These are phyloP conservation scores for Philaenus spumarius DNA, from an alignment of 1,140 invertebrate species.

Conservation along the genomic window DNA sequence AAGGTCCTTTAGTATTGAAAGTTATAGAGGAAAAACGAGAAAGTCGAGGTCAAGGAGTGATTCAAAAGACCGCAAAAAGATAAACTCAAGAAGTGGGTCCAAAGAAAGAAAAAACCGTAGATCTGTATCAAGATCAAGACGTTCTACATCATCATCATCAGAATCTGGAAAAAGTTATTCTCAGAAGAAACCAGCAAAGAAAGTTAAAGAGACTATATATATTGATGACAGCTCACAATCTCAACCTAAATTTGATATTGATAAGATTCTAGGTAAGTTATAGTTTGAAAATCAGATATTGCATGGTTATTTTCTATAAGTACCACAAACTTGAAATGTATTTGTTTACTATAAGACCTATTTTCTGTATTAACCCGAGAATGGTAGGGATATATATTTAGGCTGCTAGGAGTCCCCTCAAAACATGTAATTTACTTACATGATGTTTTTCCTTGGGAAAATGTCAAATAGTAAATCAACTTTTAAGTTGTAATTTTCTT, in stretches of 20 bases:
- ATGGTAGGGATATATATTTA: too few species aligned
- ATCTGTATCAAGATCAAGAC: constrained; percentile 2
- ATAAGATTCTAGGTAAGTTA: constrained; percentile 5
- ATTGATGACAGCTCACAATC: too few species aligned
- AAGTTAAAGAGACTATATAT: not conserved
- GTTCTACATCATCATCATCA: not conserved
- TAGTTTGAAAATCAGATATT: not conserved
- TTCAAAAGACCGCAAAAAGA: not conserved
- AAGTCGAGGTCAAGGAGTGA: not conserved
- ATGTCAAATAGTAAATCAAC: too few species aligned
- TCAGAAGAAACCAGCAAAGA: not conserved
- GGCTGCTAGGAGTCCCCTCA: too few species aligned
- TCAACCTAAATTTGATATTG: not conserved
- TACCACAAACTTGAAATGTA: too few species aligned
- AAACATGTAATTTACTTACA: too few species aligned
- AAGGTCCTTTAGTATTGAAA: not conserved
- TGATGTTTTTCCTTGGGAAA: too few species aligned
- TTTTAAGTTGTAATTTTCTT: too few species aligned
- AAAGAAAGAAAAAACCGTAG: not conserved
- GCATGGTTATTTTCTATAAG: too few species aligned
- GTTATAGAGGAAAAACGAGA: not conserved
- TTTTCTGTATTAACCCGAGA: too few species aligned
- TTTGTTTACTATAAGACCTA: too few species aligned
- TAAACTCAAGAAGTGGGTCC: not conserved
- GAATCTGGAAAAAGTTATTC: not conserved